Evolutionary conservation across 2,888 invertebrate genomes (phyloP).

Genomic region (Drosophila fulvimacula): DNA sequence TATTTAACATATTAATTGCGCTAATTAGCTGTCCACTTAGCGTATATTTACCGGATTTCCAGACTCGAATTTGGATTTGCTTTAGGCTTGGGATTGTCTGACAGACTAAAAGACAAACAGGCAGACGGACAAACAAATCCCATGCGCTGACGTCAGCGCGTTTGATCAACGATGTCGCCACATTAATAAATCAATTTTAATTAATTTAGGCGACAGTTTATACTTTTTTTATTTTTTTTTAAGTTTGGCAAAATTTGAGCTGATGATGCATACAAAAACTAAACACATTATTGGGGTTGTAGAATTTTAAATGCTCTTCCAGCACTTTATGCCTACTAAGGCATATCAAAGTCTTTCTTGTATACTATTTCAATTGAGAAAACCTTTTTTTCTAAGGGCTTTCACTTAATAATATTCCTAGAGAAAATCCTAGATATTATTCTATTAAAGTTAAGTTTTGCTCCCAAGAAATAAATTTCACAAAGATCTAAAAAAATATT

Average conservation of each 20-base stretch:
- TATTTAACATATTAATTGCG: conserved; percentile 69
- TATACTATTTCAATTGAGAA: no score
- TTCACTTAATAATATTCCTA: no score
- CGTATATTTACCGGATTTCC: conserved; percentile 72
- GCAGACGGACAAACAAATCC: neutral
- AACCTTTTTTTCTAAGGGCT: no score
- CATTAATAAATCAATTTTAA: conserved; percentile 72
- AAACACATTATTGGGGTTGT: no score
- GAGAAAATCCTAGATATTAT: no score
- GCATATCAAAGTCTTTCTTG: no score
- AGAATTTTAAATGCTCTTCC: neutral
- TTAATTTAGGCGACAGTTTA: conserved; percentile 56
- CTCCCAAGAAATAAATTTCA: no score
- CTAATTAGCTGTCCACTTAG: conserved; percentile 74
- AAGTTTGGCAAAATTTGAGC: neutral
- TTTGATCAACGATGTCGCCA: conserved; percentile 53
- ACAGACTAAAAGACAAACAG: neutral
- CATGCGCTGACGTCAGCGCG: conserved; percentile 48
- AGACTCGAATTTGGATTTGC: conserved; percentile 5
- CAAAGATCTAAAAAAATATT: no score
- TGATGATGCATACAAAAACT: neutral
- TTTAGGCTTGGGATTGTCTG: conserved; percentile 25
- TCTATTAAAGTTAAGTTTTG: no score
- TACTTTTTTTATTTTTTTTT: neutral
- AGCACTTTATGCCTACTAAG: neutral